A percentile compares a stretch with the other conserved stretches of the same genome.
These are phyloP conservation scores for Chunga burmeisteri DNA, from an alignment of 2,113 vertebrate genomes.

Conservation along the genomic window DNA sequence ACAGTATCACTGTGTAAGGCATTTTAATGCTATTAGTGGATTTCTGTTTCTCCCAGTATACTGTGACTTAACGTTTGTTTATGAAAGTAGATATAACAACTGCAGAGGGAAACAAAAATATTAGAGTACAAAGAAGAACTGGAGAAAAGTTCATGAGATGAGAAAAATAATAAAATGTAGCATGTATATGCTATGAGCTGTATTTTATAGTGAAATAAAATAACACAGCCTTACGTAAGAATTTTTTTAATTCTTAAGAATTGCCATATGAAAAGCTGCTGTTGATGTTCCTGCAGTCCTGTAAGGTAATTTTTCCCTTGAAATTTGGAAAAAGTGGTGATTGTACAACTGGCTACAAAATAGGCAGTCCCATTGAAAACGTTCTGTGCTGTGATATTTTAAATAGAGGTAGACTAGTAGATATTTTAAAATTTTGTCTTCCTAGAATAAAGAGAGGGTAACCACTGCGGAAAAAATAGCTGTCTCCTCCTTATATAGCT, in stretches of 20 bases:
- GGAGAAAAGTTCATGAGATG: neutral
- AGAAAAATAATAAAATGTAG: neutral
- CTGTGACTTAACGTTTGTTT: neutral
- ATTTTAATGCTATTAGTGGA: neutral
- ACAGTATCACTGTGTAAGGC: neutral
- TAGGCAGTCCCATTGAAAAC: neutral
- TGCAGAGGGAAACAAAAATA: neutral
- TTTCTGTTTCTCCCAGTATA: neutral
- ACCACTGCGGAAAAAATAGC: neutral
- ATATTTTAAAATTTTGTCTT: neutral
- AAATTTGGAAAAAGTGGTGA: neutral
- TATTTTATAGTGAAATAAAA: neutral
- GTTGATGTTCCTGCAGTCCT: neutral
- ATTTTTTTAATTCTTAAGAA: neutral
- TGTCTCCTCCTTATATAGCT: neutral
- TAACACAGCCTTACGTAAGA: neutral
- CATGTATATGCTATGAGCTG: neutral
- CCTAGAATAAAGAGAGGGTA: neutral
- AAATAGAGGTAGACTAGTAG: neutral
- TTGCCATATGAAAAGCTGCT: neutral
- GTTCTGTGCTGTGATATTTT: neutral
- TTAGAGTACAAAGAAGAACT: neutral
- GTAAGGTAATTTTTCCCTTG: neutral
- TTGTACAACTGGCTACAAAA: neutral
- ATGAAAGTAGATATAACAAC: neutral